Base-by-base conservation (phyloP, 2,888 invertebrate genomes). In the Timandra comae region DNA sequence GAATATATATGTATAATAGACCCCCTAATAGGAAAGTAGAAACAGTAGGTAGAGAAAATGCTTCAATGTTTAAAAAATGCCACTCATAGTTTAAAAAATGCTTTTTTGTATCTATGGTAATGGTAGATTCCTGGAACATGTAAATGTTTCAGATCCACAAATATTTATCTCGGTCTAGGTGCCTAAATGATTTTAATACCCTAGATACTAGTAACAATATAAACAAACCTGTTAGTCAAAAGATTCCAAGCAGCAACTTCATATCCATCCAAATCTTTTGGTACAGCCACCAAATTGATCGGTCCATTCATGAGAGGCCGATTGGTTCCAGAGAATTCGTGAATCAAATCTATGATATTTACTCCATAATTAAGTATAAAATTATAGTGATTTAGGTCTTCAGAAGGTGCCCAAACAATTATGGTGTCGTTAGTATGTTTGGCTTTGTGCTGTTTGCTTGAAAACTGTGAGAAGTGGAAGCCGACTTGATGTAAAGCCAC, bases 241-340 rank as follows among this genome's bases (percentile, higher is more conserved):
- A 82, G 57, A 61, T 75, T 80, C 82, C 82, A 84, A 38, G 80
- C 79, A 2, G 67, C 71, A 28, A 73, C 57, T 42, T 82, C 82
- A 49, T 78, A 84, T 1, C 76, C 73, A 43, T 67, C 59, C 33
- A 82, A 40, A 6, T 59, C 47, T 1, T 52, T 46, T 0, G 84
- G 84, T 2, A 82, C 70, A 0, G 78, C 64, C 0, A 81, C 59
- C 12, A 85, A 49, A 56, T 84, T 82, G 21, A 85, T 85, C 1
- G 79, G 72, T 2, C 76, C 78, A 35, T 66, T 58, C 20, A 74
- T 56, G 10, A 84, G 39, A 3, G 72, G 60, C 3, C 71, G 56
- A 7, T 69, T 63, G 3, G 62, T 54, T 6, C 40, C 46, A 1
- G 81, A 57, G 38, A 80, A 84, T 12, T 65, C 56, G 23, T 75